phyloP scores from a whole-genome alignment of 2,113 vertebrate species.

The Corynorhinus townsendii region DNA sequence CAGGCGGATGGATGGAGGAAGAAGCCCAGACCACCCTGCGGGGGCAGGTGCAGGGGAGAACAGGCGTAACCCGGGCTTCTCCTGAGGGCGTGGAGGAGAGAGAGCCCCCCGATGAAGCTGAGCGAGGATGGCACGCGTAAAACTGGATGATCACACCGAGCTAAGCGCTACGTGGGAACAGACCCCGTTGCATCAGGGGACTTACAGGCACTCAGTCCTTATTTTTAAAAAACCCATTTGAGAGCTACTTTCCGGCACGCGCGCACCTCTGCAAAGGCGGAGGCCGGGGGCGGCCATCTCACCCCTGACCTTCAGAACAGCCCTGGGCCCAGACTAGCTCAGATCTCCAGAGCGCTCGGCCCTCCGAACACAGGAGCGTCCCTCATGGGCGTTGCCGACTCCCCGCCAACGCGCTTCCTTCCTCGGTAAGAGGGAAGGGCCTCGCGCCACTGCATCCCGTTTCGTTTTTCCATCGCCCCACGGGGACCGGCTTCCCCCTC shows the following conservation, averaged over 20 bases:
- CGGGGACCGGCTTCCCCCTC: too few relatives aligned
- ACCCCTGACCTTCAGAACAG: not conserved
- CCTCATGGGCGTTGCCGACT: not conserved
- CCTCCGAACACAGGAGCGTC: not conserved
- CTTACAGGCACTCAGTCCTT: not conserved
- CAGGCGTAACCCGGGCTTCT: not conserved
- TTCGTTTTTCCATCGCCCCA: not conserved
- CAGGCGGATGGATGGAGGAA: not conserved
- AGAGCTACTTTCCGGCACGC: not conserved
- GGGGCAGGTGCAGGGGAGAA: not conserved
- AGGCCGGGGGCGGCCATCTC: too few relatives aligned
- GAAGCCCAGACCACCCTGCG: not conserved
- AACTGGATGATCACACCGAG: not conserved
- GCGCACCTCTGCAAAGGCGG: rapidly evolving
- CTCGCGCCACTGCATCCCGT: not conserved
- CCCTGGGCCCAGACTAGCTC: not conserved
- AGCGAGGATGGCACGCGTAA: not conserved
- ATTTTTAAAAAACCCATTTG: not conserved
- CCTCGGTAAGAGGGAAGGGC: not conserved
- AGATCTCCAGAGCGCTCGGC: not conserved
- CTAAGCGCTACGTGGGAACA: not conserved
- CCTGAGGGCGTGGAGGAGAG: rapidly evolving
- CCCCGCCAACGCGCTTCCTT: not conserved
- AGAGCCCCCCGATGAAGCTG: not conserved
- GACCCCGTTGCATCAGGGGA: too few relatives aligned